Percentiles rank a stretch among this genome's conserved stretches.
Evolutionary conservation across 2,888 invertebrate species (phyloP).

Genomic region (Biston stratarius): DNA sequence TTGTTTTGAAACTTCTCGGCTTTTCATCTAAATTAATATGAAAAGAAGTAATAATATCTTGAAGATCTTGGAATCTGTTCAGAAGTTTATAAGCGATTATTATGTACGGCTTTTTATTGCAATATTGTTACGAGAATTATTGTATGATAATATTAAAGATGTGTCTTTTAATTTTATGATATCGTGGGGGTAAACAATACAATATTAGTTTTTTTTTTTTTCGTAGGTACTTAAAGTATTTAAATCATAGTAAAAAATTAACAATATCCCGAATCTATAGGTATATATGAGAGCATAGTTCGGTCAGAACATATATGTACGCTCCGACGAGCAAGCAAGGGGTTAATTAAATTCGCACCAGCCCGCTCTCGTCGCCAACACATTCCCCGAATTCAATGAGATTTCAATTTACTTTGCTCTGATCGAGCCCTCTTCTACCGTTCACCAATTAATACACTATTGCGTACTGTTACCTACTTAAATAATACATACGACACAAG

Average conservation of each 20-base stretch:
- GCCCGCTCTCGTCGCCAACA: conserved; percentile 78
- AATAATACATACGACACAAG: conserved; percentile 54
- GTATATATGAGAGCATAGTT: conserved; percentile 50
- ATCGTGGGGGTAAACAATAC: not conserved
- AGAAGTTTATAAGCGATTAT: conserved; percentile 18
- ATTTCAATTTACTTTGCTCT: conserved; percentile 85
- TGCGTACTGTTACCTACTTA: conserved; percentile 47
- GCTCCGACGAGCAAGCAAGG: conserved; percentile 79
- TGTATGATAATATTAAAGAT: not conserved
- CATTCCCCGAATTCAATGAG: conserved; percentile 85
- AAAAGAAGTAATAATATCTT: conserved; percentile 43
- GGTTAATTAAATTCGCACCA: conserved; percentile 86
- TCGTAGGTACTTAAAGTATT: not conserved
- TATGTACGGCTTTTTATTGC: not conserved
- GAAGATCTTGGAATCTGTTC: conserved; percentile 20
- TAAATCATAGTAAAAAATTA: conserved; percentile 1
- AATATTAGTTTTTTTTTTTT: too few relatives aligned
- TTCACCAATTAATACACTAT: conserved; percentile 72
- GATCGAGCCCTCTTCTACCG: conserved; percentile 66
- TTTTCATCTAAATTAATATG: conserved; percentile 69
- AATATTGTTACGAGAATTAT: not conserved
- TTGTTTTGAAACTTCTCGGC: conserved; percentile 66
- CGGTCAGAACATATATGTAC: conserved; percentile 50
- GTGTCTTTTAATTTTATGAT: not conserved
- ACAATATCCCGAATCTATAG: conserved; percentile 29